Evolutionary conservation across 2,888 invertebrate genomes (phyloP).

Genomic region (Xestobium rufovillosum): DNA sequence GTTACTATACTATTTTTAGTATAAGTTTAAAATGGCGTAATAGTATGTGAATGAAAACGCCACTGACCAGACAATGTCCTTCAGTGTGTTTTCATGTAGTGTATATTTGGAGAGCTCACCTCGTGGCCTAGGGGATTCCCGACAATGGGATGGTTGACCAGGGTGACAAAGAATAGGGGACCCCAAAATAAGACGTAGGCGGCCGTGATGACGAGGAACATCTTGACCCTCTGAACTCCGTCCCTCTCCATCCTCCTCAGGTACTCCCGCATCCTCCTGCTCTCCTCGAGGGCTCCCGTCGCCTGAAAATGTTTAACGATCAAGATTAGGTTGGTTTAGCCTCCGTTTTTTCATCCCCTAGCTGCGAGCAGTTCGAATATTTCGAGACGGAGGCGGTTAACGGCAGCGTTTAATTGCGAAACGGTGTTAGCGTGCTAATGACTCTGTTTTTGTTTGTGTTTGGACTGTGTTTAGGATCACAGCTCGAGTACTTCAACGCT

Average conservation of each 20-base stretch:
- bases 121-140: conserved; percentile 69
- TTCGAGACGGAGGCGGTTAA: no score
- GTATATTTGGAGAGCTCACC: conserved; percentile 44
- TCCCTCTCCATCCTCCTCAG: conserved; percentile 70
- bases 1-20: no score
- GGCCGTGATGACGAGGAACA: conserved; percentile 77
- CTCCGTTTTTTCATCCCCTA: neutral
- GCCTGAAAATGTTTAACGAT: conserved; percentile 33
- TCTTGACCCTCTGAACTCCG: conserved; percentile 74
- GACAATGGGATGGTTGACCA: conserved; percentile 67
- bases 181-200: conserved; percentile 88
- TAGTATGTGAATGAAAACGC: conserved; percentile 2
- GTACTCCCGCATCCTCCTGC: conserved; percentile 68
- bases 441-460: no score
- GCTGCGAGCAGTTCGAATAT: no score
- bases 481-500: no score
- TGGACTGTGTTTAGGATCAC: no score
- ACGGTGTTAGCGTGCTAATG: no score
- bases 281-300: conserved; percentile 56
- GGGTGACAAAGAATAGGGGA: conserved; percentile 78
- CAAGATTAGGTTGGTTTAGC: conserved; percentile 1
- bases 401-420: no score
- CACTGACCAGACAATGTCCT: neutral
- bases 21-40: conserved; percentile 2
- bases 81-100: conserved; percentile 1